phyloP scores from a whole-genome alignment of 23 tunicate species.

The Diplosoma virens region DNA sequence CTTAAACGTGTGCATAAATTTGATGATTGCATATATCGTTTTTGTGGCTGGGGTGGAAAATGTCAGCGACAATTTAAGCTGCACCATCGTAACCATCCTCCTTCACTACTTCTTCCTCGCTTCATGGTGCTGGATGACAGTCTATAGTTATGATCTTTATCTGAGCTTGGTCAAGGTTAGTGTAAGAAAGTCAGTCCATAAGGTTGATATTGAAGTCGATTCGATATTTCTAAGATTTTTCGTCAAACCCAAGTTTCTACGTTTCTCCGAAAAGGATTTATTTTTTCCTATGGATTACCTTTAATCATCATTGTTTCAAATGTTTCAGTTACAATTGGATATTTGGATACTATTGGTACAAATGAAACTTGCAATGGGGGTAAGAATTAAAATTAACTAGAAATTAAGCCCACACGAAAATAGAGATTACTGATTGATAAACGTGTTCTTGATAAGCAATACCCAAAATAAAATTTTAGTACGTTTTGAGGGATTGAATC shows the following conservation, averaged over 20 bases:
- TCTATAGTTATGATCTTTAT: conserved; percentile 69
- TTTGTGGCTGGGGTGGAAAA: conserved; percentile 56
- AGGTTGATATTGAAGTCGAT: too few relatives aligned
- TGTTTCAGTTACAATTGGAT: conserved; percentile 43
- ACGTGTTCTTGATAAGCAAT: too few relatives aligned
- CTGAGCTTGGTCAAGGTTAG: conserved; percentile 47
- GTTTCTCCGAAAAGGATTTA: background rate
- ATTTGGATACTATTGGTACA: conserved; percentile 22
- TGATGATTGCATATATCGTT: conserved; percentile 53
- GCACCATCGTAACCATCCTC: conserved; percentile 48
- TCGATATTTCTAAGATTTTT: too few relatives aligned
- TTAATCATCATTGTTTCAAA: conserved; percentile 25
- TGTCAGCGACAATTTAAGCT: conserved; percentile 2
- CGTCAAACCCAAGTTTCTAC: background rate
- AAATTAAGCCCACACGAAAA: too few relatives aligned
- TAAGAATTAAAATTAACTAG: background rate
- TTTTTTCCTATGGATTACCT: conserved; percentile 72
- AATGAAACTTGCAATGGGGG: conserved; percentile 47
- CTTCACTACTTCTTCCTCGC: conserved; percentile 67
- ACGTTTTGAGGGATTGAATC: too few relatives aligned
- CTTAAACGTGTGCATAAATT: conserved; percentile 45
- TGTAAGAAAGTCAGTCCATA: background rate
- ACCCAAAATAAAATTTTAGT: too few relatives aligned
- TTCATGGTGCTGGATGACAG: conserved; percentile 83
- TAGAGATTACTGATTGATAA: too few relatives aligned